Evolutionary conservation across 2,797 vertebrate genomes (phyloP), one percentile per base, ranked within the genome.

Genomic region (Botia almorhae): DNA sequence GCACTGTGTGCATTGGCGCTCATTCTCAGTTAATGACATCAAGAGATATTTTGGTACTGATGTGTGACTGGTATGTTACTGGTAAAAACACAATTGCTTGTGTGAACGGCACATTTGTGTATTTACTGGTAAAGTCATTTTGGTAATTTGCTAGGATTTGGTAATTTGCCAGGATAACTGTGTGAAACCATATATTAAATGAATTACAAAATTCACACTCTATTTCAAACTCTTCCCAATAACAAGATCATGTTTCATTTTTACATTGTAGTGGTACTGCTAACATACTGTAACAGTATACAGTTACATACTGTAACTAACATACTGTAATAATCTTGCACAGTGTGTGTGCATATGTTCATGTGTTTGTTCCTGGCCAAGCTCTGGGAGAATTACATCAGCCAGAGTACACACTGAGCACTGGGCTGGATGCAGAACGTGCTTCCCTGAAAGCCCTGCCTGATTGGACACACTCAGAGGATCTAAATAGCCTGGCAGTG

Each of bases 401-500:
- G 69, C 58, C 58, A 43, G 73, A 76, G 53, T 43, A 61, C 80
- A 78, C 26, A 67, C 80, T 78, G 78, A 80, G 80, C 65, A 83
- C 55, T 70, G 64, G 71, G 64, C 64, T 74, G 64, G 71, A 64
- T 71, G 82, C 50, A 76, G 43, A 71, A 75, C 1, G 51, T 55
- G 67, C 46, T 73, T 74, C 33, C 60, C 58, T 68, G 73, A 72
- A 61, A 81, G 58, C 68, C 61, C 72, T 43, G 74, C 33, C 60
- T 81, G 81, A 86, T 83, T 86, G 81, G 83, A 83, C 72, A 84
- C 64, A 69, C 70, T 78, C 29, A 55, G 55, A 56, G 73, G 68
- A 76, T 77, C 68, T 69, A 77, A 84, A 71, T 58, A 79, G 78
- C 39, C 78, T 86, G 85, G 79, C 85, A 84, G 71, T 72, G 82